A percentile compares a stretch with the other conserved stretches of the same genome.
Conservation (phyloP, 2,888 invertebrate genomes). For the Suillia variegata region DNA sequence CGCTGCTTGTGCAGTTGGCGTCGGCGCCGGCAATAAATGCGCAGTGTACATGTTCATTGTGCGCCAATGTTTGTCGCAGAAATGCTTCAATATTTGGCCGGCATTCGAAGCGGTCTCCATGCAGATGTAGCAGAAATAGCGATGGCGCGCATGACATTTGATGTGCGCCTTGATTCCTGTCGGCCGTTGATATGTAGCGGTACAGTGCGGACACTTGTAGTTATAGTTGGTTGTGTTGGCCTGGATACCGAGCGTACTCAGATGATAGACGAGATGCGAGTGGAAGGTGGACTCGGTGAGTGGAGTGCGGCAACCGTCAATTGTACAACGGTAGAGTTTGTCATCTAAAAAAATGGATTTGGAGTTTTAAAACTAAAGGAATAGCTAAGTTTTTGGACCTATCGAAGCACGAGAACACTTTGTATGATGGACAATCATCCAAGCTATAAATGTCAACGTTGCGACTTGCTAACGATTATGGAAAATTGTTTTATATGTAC, state of each 20-base stretch:
- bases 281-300: conserved; percentile 40
- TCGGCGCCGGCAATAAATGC: conserved; percentile 47
- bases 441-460: background rate
- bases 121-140: conserved; percentile 69
- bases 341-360: conserved; percentile 32
- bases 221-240: conserved; percentile 25
- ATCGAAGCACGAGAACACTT: background rate
- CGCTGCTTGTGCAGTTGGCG: background rate
- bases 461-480: background rate
- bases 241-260: conserved; percentile 25
- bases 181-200: conserved; percentile 29
- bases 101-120: conserved; percentile 52
- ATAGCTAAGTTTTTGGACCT: background rate
- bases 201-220: conserved; percentile 42
- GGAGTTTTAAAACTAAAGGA: no score
- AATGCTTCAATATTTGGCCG: conserved; percentile 61
- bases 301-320: conserved; percentile 35
- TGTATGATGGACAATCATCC: no score
- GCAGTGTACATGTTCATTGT: conserved; percentile 44
- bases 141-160: conserved; percentile 65
- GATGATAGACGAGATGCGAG: conserved; percentile 43
- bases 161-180: conserved; percentile 65
- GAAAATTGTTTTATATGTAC: no score
- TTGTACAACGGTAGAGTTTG: conserved; percentile 43
- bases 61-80: conserved; percentile 64